phyloP scores from a whole-genome alignment of 2,113 vertebrate species.

The Marmota monax region DNA sequence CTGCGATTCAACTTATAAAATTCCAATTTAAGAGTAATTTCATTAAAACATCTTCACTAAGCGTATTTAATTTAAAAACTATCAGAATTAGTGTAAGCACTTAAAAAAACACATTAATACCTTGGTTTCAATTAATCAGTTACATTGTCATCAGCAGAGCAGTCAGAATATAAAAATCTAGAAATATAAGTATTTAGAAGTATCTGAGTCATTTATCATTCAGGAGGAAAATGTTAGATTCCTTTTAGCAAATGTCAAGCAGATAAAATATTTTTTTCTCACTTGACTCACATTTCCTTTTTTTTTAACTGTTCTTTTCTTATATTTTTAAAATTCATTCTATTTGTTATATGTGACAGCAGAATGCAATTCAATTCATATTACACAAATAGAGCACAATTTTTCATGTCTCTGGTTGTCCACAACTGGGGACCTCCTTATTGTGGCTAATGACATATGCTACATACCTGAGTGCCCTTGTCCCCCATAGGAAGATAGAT shows the following conservation, averaged over 20 bases:
- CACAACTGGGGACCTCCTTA: background rate
- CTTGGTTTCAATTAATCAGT: constrained; percentile 17
- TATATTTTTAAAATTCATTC: no score
- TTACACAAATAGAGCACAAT: no score
- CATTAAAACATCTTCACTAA: background rate
- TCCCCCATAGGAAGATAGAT: background rate
- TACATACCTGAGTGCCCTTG: background rate
- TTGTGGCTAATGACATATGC: background rate
- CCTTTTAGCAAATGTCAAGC: background rate
- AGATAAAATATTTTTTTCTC: constrained; percentile 7
- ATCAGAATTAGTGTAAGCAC: background rate
- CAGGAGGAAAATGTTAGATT: background rate
- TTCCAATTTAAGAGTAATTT: background rate
- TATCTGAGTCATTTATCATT: background rate
- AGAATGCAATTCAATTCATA: no score
- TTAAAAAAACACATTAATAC: background rate
- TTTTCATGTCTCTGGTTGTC: no score
- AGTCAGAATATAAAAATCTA: constrained; percentile 29
- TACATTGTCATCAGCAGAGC: background rate
- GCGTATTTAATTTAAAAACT: constrained; percentile 6
- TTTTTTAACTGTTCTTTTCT: no score
- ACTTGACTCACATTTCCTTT: no score
- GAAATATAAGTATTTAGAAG: background rate
- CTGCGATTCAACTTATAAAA: background rate
- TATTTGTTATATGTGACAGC: no score